Percentiles rank a stretch among this genome's conserved stretches.
These are phyloP conservation scores for Stictonetta naevosa DNA, from an alignment of 2,113 vertebrate genomes.

Conservation along the genomic window DNA sequence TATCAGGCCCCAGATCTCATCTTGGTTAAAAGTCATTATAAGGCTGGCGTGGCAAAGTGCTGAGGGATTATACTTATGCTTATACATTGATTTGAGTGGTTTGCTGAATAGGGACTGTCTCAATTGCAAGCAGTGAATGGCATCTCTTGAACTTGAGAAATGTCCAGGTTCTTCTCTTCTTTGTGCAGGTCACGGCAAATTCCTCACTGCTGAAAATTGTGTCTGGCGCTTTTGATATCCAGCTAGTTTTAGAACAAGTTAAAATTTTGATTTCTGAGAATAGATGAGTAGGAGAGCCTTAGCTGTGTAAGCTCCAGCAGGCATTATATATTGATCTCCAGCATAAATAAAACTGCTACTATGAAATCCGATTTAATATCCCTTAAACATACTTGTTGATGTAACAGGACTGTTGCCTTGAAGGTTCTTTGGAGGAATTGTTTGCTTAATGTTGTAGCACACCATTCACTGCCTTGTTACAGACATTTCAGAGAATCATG, in stretches of 20 bases:
- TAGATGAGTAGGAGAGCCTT: not conserved
- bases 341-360: not conserved
- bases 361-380: not conserved
- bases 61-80: not conserved
- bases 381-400: not conserved
- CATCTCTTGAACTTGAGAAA: not conserved
- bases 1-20: not conserved
- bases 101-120: not conserved
- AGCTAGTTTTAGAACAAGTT: not conserved
- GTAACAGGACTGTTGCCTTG: not conserved
- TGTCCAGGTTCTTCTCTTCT: not conserved
- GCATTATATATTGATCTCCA: not conserved
- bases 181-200: not conserved
- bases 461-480: not conserved
- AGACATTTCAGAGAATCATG: slow-evolving; percentile 33
- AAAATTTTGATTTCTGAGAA: not conserved
- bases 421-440: not conserved
- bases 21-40: not conserved
- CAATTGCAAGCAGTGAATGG: not conserved
- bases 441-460: not conserved
- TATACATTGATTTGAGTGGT: not conserved
- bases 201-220: not conserved
- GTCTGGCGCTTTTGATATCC: not conserved
- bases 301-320: not conserved
- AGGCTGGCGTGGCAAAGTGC: not conserved